Evolutionary conservation across 2,797 vertebrate genomes (phyloP).

Genomic region (Spinibarbus caldwelli): DNA sequence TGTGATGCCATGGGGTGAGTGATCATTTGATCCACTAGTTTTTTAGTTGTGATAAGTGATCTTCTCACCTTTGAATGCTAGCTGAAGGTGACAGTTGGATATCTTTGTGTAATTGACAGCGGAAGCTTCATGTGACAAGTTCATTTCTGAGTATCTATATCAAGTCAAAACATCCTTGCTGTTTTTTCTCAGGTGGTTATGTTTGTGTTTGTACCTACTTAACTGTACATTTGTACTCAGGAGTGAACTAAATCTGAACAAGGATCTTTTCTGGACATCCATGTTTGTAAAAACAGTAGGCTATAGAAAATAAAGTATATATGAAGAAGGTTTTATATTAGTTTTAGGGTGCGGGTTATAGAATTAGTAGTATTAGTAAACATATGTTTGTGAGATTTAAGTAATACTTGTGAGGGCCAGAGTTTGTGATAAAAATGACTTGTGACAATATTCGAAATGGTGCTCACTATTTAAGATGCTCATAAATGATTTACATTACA

Average conservation of each 20-base stretch:
- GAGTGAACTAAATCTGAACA: not conserved
- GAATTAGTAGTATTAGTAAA: not conserved
- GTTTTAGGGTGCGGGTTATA: not conserved
- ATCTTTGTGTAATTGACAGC: not conserved
- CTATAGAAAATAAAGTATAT: too few relatives aligned
- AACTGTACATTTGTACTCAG: not conserved
- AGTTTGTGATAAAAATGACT: not conserved
- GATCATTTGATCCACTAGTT: not conserved
- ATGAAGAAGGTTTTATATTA: not conserved
- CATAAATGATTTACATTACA: not conserved
- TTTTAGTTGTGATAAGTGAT: not conserved
- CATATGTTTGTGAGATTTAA: not conserved
- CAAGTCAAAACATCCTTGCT: not conserved
- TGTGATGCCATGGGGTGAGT: not conserved
- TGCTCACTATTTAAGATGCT: not conserved
- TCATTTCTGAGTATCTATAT: not conserved
- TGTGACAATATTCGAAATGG: not conserved
- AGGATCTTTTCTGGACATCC: not conserved
- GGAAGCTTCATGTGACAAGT: not conserved
- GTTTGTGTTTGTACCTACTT: not conserved
- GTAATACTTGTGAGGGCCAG: not conserved
- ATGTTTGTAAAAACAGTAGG: not conserved
- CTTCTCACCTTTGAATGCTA: not conserved
- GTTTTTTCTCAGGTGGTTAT: not conserved
- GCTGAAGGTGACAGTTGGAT: not conserved